These are phyloP conservation scores for Athripsodes cinereus DNA, from an alignment of 2,888 invertebrate species.

Conservation along the genomic window DNA sequence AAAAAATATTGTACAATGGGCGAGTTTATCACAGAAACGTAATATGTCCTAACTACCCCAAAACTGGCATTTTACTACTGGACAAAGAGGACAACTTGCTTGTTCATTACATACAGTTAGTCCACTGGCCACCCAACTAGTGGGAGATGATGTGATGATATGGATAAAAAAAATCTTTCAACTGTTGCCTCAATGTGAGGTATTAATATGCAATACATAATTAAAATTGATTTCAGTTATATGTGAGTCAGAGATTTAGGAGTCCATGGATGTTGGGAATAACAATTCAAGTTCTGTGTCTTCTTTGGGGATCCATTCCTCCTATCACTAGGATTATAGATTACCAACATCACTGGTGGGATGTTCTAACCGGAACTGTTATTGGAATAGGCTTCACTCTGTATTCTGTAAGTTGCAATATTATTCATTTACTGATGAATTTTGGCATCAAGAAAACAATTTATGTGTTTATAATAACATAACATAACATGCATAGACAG, in stretches of 20 bases:
- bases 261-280: slow-evolving; percentile 46
- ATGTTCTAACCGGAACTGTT: slow-evolving; percentile 59
- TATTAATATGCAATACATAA: neutral
- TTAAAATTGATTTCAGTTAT: slow-evolving; percentile 49
- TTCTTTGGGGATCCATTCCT: slow-evolving; percentile 59
- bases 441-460: no score
- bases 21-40: no score
- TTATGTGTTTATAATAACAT: no score
- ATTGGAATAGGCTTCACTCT: slow-evolving; percentile 53
- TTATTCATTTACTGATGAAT: neutral
- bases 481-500: no score
- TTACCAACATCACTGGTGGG: slow-evolving; percentile 76
- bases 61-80: no score
- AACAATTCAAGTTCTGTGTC: slow-evolving; percentile 54
- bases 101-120: no score
- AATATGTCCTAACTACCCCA: no score
- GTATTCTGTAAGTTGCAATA: slow-evolving; percentile 47
- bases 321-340: slow-evolving; percentile 64
- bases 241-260: slow-evolving; percentile 49
- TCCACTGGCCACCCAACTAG: no score
- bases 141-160: no score
- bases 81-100: no score
- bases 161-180: no score
- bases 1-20: no score
- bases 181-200: neutral